Conservation (phyloP, 2,888 invertebrate species). For the Thereva unica region DNA sequence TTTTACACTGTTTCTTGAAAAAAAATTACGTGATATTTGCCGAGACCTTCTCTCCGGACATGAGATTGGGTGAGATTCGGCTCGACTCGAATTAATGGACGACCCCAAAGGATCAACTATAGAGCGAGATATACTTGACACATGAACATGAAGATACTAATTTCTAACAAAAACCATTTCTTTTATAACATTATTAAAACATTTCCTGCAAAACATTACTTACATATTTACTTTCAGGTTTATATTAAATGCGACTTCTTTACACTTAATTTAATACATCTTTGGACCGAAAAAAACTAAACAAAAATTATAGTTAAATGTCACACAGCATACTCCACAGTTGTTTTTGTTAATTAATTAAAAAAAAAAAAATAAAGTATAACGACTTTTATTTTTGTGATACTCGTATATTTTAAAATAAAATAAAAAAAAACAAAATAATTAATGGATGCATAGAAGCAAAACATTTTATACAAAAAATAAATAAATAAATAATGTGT, state of each 20-base stretch:
- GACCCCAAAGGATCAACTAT: too few species aligned
- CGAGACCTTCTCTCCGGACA: too few species aligned
- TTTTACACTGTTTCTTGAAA: too few species aligned
- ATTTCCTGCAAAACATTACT: background rate
- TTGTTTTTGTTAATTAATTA: conserved; percentile 6
- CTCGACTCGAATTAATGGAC: too few species aligned
- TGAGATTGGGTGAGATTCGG: too few species aligned
- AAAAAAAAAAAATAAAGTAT: conserved; percentile 1
- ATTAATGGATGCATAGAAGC: background rate
- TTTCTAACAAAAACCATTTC: background rate
- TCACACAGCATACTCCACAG: background rate
- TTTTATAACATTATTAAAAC: background rate
- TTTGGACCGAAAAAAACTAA: conserved; percentile 12
- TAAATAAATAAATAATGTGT: too few species aligned
- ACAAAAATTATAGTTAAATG: conserved; percentile 17
- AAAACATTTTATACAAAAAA: too few species aligned
- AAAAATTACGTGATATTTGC: too few species aligned
- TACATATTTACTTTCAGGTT: conserved; percentile 18
- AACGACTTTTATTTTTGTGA: background rate
- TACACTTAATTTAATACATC: background rate
- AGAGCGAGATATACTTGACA: too few species aligned
- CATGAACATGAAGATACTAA: background rate
- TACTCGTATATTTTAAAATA: background rate
- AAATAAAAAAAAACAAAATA: background rate
- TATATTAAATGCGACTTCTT: conserved; percentile 9